phyloP scores from a whole-genome alignment of 2,797 vertebrate genomes.

The Tenualosa ilisha region DNA sequence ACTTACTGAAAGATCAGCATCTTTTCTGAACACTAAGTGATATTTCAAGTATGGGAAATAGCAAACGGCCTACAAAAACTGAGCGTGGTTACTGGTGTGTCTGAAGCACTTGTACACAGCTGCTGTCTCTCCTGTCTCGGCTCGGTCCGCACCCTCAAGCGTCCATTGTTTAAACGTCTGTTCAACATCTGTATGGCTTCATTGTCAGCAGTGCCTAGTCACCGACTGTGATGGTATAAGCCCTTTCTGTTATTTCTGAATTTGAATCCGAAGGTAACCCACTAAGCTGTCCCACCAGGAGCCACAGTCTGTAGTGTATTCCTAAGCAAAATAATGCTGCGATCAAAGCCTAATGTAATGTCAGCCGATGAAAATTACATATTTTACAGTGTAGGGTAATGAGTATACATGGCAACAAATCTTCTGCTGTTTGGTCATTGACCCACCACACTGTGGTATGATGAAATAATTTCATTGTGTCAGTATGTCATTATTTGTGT shows the following conservation, averaged over 20 bases:
- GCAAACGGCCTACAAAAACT: background rate
- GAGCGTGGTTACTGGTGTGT: background rate
- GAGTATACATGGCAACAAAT: no score
- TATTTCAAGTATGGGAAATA: background rate
- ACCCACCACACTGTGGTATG: background rate
- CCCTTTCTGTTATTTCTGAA: background rate
- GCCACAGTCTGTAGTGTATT: background rate
- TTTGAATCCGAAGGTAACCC: background rate
- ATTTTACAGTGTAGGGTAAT: no score
- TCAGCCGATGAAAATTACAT: no score
- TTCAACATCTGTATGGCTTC: background rate
- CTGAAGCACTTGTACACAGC: background rate
- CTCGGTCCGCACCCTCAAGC: background rate
- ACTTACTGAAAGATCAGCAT: background rate
- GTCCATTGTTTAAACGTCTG: background rate
- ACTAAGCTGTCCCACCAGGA: no score
- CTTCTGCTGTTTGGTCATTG: background rate
- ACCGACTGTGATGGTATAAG: background rate
- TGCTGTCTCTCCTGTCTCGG: background rate
- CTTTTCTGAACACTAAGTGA: background rate
- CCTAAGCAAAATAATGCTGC: background rate
- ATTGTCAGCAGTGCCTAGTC: background rate
- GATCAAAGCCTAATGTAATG: background rate
- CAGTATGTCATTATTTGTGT: no score
- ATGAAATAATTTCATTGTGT: no score